Evolutionary conservation across 2,888 invertebrate genomes (phyloP).

Genomic region (Tridacna gigas): DNA sequence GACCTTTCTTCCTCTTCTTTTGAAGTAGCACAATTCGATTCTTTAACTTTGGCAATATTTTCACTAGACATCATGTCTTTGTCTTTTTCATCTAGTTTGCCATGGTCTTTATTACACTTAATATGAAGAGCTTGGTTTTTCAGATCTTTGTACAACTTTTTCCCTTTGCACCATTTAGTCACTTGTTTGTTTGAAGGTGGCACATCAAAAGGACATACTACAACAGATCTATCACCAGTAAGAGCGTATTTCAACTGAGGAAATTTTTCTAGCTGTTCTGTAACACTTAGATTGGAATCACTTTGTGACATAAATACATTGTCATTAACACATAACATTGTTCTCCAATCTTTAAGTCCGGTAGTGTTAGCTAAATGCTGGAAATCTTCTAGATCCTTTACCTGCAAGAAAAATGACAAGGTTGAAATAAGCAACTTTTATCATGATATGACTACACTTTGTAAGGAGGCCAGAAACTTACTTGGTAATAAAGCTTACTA

Average conservation of each 20-base stretch:
- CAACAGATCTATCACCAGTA: constrained; percentile 69
- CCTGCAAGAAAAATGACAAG: constrained; percentile 61
- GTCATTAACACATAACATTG: constrained; percentile 62
- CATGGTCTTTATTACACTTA: constrained; percentile 16
- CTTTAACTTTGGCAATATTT: not conserved
- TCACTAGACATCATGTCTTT: constrained; percentile 21
- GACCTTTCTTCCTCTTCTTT: not conserved
- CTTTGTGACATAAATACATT: constrained; percentile 64
- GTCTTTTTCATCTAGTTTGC: constrained; percentile 14
- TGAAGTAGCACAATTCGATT: not conserved
- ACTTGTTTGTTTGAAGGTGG: constrained; percentile 70
- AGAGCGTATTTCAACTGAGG: constrained; percentile 71
- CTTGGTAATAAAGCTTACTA: too few species aligned
- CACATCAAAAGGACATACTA: constrained; percentile 74
- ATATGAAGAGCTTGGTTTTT: constrained; percentile 45
- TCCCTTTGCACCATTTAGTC: constrained; percentile 64
- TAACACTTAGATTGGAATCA: constrained; percentile 52
- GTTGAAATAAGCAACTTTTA: too few species aligned
- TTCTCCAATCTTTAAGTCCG: constrained; percentile 69
- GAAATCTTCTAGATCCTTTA: constrained; percentile 71
- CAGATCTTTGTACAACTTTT: constrained; percentile 46
- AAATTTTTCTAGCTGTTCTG: constrained; percentile 69
- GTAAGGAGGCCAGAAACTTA: too few species aligned
- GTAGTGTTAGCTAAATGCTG: constrained; percentile 43
- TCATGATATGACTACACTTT: too few species aligned